phyloP scores from a whole-genome alignment of 2,797 vertebrate genomes.

The Prionace glauca region DNA sequence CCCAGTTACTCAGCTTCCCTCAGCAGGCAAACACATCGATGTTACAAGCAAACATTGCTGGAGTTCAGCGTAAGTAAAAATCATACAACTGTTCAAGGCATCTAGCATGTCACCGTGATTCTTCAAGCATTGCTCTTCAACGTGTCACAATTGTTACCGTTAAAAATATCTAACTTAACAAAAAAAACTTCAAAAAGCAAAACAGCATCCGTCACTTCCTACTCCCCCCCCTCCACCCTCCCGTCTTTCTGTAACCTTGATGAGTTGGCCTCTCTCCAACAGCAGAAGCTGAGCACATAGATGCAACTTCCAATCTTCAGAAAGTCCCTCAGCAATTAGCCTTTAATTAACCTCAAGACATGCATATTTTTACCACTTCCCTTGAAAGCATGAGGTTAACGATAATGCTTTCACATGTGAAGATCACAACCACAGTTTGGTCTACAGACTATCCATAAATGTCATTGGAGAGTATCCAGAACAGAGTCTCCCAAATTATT shows the following conservation, averaged over 20 bases:
- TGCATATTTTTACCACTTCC: not conserved
- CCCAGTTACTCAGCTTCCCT: not conserved
- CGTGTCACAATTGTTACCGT: not conserved
- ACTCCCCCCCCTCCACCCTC: too few species aligned
- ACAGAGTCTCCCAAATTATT: not conserved
- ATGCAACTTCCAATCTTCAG: not conserved
- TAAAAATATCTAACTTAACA: not conserved
- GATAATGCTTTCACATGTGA: not conserved
- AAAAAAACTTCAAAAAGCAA: not conserved
- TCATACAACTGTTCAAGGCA: not conserved
- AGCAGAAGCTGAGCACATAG: not conserved
- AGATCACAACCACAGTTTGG: not conserved
- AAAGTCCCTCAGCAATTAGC: not conserved
- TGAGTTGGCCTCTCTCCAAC: not conserved
- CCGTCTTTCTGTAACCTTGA: not conserved
- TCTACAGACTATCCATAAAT: not conserved
- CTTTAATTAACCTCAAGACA: not conserved
- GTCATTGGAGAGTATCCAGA: not conserved
- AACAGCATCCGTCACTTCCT: conserved; percentile 1
- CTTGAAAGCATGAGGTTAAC: not conserved
- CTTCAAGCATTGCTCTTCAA: not conserved
- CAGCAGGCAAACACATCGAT: not conserved
- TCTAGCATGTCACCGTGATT: not conserved
- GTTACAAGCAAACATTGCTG: not conserved
- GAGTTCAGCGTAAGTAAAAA: not conserved